Percentiles rank a stretch among this genome's conserved stretches.
phyloP scores from a whole-genome alignment of 1,140 invertebrate species.

The Gyrodactylus salaris region DNA sequence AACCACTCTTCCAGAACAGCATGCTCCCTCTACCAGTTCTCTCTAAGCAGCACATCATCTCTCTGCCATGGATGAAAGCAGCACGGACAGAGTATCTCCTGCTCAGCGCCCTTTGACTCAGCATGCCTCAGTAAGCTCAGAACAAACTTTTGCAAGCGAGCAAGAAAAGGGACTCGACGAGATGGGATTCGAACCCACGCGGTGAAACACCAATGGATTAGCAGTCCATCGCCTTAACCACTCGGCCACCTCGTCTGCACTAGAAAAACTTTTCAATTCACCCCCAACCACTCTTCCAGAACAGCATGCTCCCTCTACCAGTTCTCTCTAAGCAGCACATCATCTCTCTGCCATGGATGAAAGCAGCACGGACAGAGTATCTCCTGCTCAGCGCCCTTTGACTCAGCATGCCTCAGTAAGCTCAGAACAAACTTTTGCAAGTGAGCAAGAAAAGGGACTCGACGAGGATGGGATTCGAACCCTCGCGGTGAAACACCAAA shows the following conservation, averaged over 20 bases:
- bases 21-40: background rate
- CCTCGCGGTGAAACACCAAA: slow-evolving; percentile 23
- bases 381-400: background rate
- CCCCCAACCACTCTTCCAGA: background rate
- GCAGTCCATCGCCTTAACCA: slow-evolving; percentile 25
- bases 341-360: too few species aligned
- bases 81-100: too few species aligned
- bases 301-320: background rate
- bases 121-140: too few species aligned
- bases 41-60: too few species aligned
- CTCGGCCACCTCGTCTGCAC: slow-evolving; percentile 22
- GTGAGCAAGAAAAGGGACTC: too few species aligned
- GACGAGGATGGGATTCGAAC: slow-evolving; percentile 24
- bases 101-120: background rate
- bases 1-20: background rate
- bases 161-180: slow-evolving; percentile 15
- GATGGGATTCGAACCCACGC: slow-evolving; percentile 24
- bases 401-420: too few species aligned
- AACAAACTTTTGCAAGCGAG: too few species aligned
- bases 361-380: too few species aligned
- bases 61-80: too few species aligned
- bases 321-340: too few species aligned
- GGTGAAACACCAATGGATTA: slow-evolving; percentile 24
- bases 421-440: too few species aligned
- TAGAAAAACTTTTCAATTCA: background rate